phyloP scores from a whole-genome alignment of 2,113 vertebrate species.

The Edolisoma coerulescens region DNA sequence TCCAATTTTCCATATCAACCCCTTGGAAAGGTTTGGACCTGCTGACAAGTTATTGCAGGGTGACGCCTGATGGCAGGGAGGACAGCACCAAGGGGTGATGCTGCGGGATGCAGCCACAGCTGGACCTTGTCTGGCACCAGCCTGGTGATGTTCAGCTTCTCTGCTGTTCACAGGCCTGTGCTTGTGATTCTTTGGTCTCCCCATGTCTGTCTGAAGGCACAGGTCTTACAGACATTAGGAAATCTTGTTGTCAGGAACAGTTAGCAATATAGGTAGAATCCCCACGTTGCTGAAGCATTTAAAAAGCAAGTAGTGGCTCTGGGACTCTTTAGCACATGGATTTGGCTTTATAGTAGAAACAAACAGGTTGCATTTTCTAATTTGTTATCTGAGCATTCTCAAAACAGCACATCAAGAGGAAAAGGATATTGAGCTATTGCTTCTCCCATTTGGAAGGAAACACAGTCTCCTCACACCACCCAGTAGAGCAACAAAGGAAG shows the following conservation, averaged over 20 bases:
- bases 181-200: background rate
- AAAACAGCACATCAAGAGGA: background rate
- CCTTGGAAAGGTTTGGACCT: background rate
- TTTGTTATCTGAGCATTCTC: background rate
- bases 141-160: background rate
- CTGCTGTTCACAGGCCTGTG: background rate
- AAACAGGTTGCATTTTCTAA: background rate
- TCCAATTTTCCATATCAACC: background rate
- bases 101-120: background rate
- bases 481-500: background rate
- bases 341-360: background rate
- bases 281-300: background rate
- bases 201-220: background rate
- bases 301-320: background rate
- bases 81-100: background rate
- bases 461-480: background rate
- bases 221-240: background rate
- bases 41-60: background rate
- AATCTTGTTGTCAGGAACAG: fast-evolving
- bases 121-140: background rate
- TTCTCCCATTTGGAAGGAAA: background rate
- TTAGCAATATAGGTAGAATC: background rate
- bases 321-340: background rate
- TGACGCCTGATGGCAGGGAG: fast-evolving
- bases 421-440: background rate